Evolutionary conservation across 1,140 invertebrate species (phyloP).

Genomic region (Galendromus occidentalis): DNA sequence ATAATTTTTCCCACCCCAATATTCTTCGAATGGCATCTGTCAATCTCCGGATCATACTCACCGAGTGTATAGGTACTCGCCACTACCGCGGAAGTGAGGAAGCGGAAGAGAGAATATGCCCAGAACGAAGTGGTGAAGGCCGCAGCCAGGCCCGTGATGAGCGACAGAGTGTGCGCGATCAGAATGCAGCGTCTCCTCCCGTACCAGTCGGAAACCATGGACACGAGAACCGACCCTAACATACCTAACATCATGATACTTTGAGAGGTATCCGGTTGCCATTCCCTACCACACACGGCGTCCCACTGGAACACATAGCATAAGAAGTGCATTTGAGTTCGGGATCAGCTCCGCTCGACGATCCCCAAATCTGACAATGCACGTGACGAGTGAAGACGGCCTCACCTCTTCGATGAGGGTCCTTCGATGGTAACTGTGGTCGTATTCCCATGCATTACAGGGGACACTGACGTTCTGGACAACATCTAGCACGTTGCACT

Average conservation of each 20-base stretch:
- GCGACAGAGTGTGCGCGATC: background rate
- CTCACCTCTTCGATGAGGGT: conserved; percentile 3
- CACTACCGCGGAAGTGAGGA: background rate
- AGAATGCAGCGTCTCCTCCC: background rate
- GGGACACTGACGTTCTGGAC: background rate
- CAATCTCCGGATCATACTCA: background rate
- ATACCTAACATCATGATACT: background rate
- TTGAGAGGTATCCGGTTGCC: background rate
- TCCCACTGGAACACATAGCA: conserved; percentile 1
- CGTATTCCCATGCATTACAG: background rate
- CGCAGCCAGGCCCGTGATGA: background rate
- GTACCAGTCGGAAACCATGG: background rate
- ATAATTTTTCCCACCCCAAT: too few species aligned
- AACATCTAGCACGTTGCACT: background rate
- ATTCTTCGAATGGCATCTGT: background rate
- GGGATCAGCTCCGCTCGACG: too few species aligned
- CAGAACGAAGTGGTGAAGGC: background rate
- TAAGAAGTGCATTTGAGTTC: too few species aligned
- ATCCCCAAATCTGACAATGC: too few species aligned
- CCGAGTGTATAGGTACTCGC: background rate
- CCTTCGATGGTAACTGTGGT: background rate
- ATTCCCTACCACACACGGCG: background rate
- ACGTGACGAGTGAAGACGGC: background rate
- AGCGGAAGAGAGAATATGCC: background rate
- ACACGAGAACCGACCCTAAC: background rate